Percentiles rank a stretch among this genome's conserved stretches.
These are phyloP conservation scores for Phengaris alcon DNA, from an alignment of 2,888 invertebrate genomes.

Conservation along the genomic window DNA sequence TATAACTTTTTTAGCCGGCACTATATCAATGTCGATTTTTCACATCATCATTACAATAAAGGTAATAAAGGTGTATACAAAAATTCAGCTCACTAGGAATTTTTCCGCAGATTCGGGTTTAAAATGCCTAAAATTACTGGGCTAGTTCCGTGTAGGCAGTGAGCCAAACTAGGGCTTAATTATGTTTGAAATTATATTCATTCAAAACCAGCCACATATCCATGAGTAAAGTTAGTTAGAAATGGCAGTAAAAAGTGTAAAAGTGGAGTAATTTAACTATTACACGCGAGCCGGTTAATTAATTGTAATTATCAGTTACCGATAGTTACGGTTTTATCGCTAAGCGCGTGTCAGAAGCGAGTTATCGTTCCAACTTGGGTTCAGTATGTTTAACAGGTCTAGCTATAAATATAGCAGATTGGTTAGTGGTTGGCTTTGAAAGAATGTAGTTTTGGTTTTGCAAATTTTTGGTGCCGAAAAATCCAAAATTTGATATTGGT, in stretches of 20 bases:
- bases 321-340: constrained; percentile 4
- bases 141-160: too few species aligned
- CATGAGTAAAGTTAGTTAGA: not conserved
- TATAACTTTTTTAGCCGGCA: too few species aligned
- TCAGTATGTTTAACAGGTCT: not conserved
- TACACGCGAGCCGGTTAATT: constrained; percentile 8
- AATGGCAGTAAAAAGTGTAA: not conserved
- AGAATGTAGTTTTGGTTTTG: too few species aligned
- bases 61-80: too few species aligned
- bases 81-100: too few species aligned
- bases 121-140: too few species aligned
- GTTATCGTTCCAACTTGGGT: too few species aligned
- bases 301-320: not conserved
- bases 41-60: too few species aligned
- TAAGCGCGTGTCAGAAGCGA: not conserved
- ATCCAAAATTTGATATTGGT: too few species aligned
- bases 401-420: not conserved
- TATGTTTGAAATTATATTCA: not conserved
- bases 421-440: not conserved
- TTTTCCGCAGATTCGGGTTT: too few species aligned
- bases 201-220: not conserved
- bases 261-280: not conserved
- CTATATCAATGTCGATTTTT: too few species aligned
- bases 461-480: too few species aligned
- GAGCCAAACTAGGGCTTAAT: not conserved